These are phyloP conservation scores for Zosterops hypoxanthus DNA, from an alignment of 2,113 vertebrate genomes.

Conservation along the genomic window DNA sequence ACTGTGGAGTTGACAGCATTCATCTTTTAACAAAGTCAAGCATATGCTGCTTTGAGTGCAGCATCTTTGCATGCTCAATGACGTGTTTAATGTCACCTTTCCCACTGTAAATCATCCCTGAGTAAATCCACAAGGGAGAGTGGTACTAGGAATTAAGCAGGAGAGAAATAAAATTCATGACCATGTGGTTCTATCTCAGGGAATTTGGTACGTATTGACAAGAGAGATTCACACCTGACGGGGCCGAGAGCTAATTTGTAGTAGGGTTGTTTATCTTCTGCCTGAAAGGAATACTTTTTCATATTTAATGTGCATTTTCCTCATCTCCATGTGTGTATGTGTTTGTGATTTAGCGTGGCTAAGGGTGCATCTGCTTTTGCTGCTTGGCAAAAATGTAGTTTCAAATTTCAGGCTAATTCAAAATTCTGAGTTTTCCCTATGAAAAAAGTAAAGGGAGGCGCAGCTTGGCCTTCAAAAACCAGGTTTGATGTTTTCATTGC, in stretches of 20 bases:
- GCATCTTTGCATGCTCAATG: conserved; percentile 78
- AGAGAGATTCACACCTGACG: conserved; percentile 71
- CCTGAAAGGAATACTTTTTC: conserved; percentile 66
- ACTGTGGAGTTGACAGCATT: conserved; percentile 66
- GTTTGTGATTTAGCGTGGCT: conserved; percentile 29
- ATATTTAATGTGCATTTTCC: conserved; percentile 65
- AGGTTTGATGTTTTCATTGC: conserved; percentile 7
- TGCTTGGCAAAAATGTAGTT: conserved; percentile 3
- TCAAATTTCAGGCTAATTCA: background rate
- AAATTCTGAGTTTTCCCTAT: background rate
- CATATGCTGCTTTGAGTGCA: conserved; percentile 72
- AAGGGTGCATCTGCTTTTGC: conserved; percentile 14
- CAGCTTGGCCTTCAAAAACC: conserved; percentile 53
- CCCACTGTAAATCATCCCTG: conserved; percentile 76
- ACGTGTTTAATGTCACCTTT: conserved; percentile 79
- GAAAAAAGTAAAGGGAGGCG: background rate
- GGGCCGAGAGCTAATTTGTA: conserved; percentile 69
- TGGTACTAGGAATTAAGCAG: conserved; percentile 73
- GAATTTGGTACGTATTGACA: conserved; percentile 70
- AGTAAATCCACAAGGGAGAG: conserved; percentile 74
- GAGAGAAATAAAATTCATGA: conserved; percentile 72
- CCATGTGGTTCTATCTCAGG: conserved; percentile 71
- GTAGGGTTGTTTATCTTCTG: conserved; percentile 65
- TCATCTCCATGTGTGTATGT: background rate
- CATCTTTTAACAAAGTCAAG: conserved; percentile 76